Evolutionary conservation across 2,113 vertebrate species (phyloP), one percentile per base, ranked within the genome.

Genomic region (Drymodes brunneopygia): DNA sequence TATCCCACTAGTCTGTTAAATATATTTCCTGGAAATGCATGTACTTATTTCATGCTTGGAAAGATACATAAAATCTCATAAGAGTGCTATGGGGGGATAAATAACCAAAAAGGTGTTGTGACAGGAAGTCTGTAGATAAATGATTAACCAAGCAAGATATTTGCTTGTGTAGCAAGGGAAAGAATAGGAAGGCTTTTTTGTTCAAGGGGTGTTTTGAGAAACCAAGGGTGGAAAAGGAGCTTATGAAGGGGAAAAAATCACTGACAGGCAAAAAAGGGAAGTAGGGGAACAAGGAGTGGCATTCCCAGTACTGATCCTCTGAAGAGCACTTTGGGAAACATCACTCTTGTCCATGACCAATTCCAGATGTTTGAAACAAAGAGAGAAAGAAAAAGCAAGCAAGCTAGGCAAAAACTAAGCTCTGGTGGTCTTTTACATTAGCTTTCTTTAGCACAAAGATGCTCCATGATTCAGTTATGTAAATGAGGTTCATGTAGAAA

Each of bases 91-190:
- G 75, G 74, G 56, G 38, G 28, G 53, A 88, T 94, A 96, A 95
- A 86, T 77, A 93, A 82, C 65, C n/a, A 71, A 92, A 93, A 92
- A 90, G 40, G 67, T 88, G 58, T 95, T 86, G 44, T 83, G 80
- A 67, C 25, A 83, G 93, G 93, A 96, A 96, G 79, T 78, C 67
- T 92, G 75, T 53, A 90, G 67, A 70, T 92, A 90, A 94, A 95
- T 93, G 93, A 96, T 88, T 96, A 94, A 95, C 91, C 95, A 95
- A 95, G 94, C 94, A 95, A 95, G 94, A 54, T 92, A 88, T 95
- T 85, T 73, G 95, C 93, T 92, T 92, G 87, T 5, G 11, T 58
- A 83, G 94, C 88, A 92, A 93, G 11, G 58, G 78, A 33, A 92
- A 81, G 65, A 71, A 69, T 56, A n/a, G 15, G 69, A 79, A 69